Percentiles rank a stretch among this genome's conserved stretches.
These are phyloP conservation scores for Tetranychus piercei DNA, from an alignment of 2,888 invertebrate species.

Conservation along the genomic window DNA sequence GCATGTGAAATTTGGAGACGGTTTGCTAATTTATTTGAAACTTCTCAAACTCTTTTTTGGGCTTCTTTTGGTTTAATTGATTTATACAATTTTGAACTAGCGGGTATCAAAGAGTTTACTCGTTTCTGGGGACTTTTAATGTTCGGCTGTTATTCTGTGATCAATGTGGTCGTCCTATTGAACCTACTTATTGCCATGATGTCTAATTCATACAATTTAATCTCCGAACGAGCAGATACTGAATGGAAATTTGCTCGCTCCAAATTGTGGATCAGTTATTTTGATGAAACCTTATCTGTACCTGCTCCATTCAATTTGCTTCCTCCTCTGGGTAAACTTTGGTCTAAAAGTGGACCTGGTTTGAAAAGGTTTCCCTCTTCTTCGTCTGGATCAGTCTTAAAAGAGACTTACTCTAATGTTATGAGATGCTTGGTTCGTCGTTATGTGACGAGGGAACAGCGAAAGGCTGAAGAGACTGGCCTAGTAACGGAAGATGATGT, in stretches of 20 bases:
- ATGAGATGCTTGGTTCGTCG: conserved; percentile 89
- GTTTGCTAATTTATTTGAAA: conserved; percentile 35
- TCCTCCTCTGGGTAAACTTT: conserved; percentile 28
- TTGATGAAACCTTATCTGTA: conserved; percentile 38
- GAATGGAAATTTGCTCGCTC: conserved; percentile 41
- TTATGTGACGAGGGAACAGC: conserved; percentile 86
- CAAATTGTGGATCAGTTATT: conserved; percentile 40
- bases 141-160: conserved; percentile 39
- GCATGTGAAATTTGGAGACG: conserved; percentile 26
- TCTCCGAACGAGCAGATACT: conserved; percentile 36
- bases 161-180: conserved; percentile 37
- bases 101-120: conserved; percentile 30
- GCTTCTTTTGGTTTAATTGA: conserved; percentile 39
- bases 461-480: conserved; percentile 82
- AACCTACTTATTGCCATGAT: conserved; percentile 41
- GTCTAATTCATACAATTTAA: conserved; percentile 39
- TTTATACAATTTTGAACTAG: conserved; percentile 35
- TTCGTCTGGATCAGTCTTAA: background rate
- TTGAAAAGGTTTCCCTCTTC: background rate
- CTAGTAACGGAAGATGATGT: conserved; percentile 54
- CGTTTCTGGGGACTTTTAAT: conserved; percentile 39
- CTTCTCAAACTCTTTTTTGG: conserved; percentile 39
- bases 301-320: conserved; percentile 40
- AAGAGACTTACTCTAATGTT: conserved; percentile 47
- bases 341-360: background rate